phyloP scores from a whole-genome alignment of 2,797 vertebrate genomes.

The Parambassis ranga region DNA sequence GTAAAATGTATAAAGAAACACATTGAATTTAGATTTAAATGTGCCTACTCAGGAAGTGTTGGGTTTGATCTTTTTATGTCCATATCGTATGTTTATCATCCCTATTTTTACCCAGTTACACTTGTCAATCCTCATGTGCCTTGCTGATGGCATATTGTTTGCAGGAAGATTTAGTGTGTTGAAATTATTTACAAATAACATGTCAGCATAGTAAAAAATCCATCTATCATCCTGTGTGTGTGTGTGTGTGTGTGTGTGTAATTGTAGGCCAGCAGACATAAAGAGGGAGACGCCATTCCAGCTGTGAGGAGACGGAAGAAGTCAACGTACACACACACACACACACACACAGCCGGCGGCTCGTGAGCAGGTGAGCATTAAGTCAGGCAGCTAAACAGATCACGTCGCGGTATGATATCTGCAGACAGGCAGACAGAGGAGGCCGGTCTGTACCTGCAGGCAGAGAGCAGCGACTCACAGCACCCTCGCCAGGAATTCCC shows the following conservation, averaged over 20 bases:
- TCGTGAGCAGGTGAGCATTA: constrained; percentile 73
- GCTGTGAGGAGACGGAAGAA: constrained; percentile 61
- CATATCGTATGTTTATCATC: too few relatives aligned
- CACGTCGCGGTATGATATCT: constrained; percentile 72
- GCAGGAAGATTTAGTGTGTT: background rate
- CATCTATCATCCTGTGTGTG: constrained; percentile 30
- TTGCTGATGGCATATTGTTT: background rate
- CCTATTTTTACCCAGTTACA: too few relatives aligned
- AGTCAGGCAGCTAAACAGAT: constrained; percentile 74
- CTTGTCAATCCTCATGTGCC: background rate
- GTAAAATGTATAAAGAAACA: background rate
- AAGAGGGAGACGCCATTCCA: constrained; percentile 63
- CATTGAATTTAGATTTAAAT: too few relatives aligned
- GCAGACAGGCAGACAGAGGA: constrained; percentile 74
- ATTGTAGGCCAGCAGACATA: constrained; percentile 65
- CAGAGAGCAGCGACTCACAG: constrained; percentile 58
- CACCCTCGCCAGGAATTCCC: constrained; percentile 65
- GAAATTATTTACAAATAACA: constrained; percentile 32
- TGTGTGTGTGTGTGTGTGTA: constrained; percentile 39
- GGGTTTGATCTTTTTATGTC: too few relatives aligned
- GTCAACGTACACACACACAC: constrained; percentile 30
- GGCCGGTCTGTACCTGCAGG: constrained; percentile 75
- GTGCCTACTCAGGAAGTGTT: too few relatives aligned
- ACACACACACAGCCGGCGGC: constrained; percentile 41
- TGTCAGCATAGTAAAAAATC: constrained; percentile 27